Evolutionary conservation across 2,888 invertebrate genomes (phyloP), one percentile per base, ranked within the genome.

Genomic region (Zygaena filipendulae): DNA sequence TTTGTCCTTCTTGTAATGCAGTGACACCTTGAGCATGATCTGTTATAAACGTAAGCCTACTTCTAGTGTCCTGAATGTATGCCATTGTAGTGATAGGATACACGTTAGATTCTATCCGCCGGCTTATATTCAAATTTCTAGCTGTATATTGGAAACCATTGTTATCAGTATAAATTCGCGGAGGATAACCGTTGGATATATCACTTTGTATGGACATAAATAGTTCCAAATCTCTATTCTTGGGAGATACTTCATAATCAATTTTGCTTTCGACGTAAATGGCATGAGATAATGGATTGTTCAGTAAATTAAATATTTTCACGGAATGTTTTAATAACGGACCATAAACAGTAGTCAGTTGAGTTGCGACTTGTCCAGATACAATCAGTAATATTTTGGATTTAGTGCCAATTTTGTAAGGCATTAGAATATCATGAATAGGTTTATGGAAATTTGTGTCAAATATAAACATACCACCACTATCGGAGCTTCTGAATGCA

Each of bases 381-480:
- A 91, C 84, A 28, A 96, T 92, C 21, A 94, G 85, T 9, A 93
- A 84, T 11, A 51, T 39, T 42, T 86, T 85, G 33, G 47, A 31
- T 35, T 53, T 56, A 1, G 30, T 75, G 38, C 87, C 87, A 3
- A 84, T 82, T 38, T 83, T 82, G 49, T 88, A 92, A 21, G 86
- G 87, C 34, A 84, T 84, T 22, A 92, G 66, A 12, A 92, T 85
- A 54, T 93, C 91, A 42, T 87, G 83, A 49, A 95, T 86, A 13
- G 88, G 89, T 35, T 92, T 93, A 3, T 87, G 82, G 9, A 89
- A 83, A 48, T 91, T 90, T 0, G 91, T 94, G 70, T 95, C 94
- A 56, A 99, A 97, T 10, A 99, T 82, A 62, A 97, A 99, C 8
- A 97, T 96, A 0, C 98, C 98, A 8, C 95, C 93, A 60, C 93